Conservation (phyloP, 2,888 invertebrate species). For the Polietes domitor region DNA sequence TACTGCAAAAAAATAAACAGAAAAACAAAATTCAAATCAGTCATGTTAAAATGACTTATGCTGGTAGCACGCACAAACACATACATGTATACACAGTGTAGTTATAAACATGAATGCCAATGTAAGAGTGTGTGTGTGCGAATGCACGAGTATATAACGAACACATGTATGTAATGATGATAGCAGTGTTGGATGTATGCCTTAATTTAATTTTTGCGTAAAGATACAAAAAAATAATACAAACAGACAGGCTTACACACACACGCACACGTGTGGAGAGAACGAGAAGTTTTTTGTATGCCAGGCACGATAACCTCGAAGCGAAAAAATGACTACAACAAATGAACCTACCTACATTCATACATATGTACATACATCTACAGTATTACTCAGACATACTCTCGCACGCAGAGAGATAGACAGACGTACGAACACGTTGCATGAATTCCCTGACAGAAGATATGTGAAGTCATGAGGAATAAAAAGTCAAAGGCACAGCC, state of each 20-base stretch:
- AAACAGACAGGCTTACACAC: slow-evolving; percentile 58
- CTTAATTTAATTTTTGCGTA: slow-evolving; percentile 78
- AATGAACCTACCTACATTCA: background rate
- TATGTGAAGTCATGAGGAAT: slow-evolving; percentile 64
- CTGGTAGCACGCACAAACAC: background rate
- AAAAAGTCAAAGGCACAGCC: slow-evolving; percentile 64
- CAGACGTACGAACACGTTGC: slow-evolving; percentile 19
- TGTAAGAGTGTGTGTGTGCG: slow-evolving; percentile 33
- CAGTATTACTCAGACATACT: slow-evolving; percentile 35
- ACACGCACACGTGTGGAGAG: slow-evolving; percentile 38
- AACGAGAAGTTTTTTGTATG: slow-evolving; percentile 55
- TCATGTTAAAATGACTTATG: slow-evolving; percentile 47
- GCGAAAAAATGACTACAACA: slow-evolving; percentile 7
- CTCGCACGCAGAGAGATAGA: slow-evolving; percentile 17
- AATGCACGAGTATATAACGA: background rate
- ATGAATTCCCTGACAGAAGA: slow-evolving; percentile 54
- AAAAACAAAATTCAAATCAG: slow-evolving; percentile 48
- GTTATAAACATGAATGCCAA: slow-evolving; percentile 51
- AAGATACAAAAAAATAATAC: slow-evolving; percentile 69
- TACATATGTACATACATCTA: slow-evolving; percentile 2
- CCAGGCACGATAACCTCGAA: slow-evolving; percentile 63
- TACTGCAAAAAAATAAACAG: slow-evolving; percentile 29
- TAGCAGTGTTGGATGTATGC: slow-evolving; percentile 49
- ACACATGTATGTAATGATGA: slow-evolving; percentile 42
- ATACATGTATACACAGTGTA: background rate